A percentile compares a stretch with the other conserved stretches of the same genome.
These are phyloP conservation scores for Cheumatopsyche charites DNA, from an alignment of 1,140 invertebrate species.

Conservation along the genomic window DNA sequence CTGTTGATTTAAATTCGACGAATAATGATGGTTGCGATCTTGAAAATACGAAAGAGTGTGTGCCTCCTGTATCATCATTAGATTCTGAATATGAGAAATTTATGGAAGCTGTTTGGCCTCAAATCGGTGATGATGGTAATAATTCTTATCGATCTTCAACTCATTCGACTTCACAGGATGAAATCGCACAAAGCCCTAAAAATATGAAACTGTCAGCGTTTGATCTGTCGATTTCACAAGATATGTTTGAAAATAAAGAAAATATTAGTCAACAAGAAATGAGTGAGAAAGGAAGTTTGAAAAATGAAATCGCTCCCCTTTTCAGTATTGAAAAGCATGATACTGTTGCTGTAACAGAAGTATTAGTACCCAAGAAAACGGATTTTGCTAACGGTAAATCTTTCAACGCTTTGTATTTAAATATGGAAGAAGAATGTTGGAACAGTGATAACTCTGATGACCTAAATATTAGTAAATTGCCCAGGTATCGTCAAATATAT, in stretches of 20 bases:
- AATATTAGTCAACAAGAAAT: too few relatives aligned
- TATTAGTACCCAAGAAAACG: neutral
- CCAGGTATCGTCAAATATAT: neutral
- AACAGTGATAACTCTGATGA: constrained; percentile 13
- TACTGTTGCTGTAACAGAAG: neutral
- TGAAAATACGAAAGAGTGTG: neutral
- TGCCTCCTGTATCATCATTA: constrained; percentile 10
- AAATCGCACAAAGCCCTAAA: too few relatives aligned
- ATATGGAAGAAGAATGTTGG: constrained; percentile 11
- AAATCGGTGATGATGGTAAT: constrained; percentile 28
- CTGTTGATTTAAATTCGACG: neutral
- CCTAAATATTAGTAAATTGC: neutral
- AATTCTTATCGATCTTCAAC: too few relatives aligned
- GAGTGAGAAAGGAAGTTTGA: neutral
- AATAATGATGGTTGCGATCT: neutral
- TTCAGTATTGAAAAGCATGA: neutral
- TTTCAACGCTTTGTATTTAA: neutral
- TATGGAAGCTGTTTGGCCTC: constrained; percentile 46
- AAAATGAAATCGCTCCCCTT: neutral
- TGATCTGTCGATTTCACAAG: too few relatives aligned
- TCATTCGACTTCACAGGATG: too few relatives aligned
- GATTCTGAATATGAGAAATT: constrained; percentile 48
- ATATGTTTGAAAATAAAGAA: too few relatives aligned
- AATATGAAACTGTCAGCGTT: too few relatives aligned
- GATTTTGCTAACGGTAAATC: neutral